Base-by-base conservation (phyloP, 2,797 vertebrate species). In the Anolis apletophallus region DNA sequence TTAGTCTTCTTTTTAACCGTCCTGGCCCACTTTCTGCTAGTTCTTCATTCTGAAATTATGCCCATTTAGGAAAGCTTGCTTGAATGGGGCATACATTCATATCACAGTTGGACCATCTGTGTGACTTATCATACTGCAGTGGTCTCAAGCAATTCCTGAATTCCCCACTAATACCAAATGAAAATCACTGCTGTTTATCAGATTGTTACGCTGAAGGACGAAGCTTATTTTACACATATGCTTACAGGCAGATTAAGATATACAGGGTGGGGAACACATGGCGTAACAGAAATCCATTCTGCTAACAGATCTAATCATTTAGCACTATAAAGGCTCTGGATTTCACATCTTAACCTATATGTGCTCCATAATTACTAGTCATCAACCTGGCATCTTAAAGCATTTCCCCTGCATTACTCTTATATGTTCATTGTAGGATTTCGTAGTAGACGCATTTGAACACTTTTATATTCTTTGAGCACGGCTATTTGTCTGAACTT, bases 311-410 rank as follows among this genome's bases (percentile, higher is more conserved):
- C 55, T 76, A 84, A 84, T 84, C 81, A 64, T 72, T 77, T 72
- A 64, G 50, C 40, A 72, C 72, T 72, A 77, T 78, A 86, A 80
- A 87, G 64, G n/a, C 29, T 87, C 73, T 34, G 40, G 71, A 76
- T 81, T 61, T 84, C 46, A 87, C 32, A 32, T 72, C 29, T 71
- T 74, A 85, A 69, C 86, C 21, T 0, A 72, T 84, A 79, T 55
- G 11, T 14, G 19, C 73, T 88, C 80, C 57, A 57, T 17, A 83
- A 75, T 88, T 85, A 87, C 5, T 16, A 13, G 23, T 64, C 67
- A 64, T 77, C 46, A 72, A 17, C 75, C n/a, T 67, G 86, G 64
- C n/a, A 88, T 82, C 82, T 82, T 85, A 88, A 81, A 88, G 78
- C 17, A 54, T 52, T 46, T 88, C 55, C 55, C 40, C 21, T 77